Evolutionary conservation across 1,140 invertebrate species (phyloP).

Genomic region (Armadillidium nasatum): DNA sequence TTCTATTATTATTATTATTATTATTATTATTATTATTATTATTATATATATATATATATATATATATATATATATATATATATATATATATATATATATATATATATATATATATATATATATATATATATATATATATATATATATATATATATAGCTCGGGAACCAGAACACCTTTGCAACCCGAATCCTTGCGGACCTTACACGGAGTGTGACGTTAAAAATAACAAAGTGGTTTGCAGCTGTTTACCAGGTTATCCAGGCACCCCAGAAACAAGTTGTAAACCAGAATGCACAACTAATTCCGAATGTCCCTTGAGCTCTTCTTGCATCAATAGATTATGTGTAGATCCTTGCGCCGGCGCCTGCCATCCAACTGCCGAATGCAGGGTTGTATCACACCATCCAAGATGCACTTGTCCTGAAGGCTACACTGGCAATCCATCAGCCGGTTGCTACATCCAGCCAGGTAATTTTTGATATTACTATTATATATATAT

Average conservation of each 20-base stretch:
- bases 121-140: neutral
- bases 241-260: slow-evolving; percentile 48
- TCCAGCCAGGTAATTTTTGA: slow-evolving; percentile 49
- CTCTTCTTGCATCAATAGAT: slow-evolving; percentile 70
- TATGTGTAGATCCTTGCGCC: slow-evolving; percentile 63
- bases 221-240: slow-evolving; percentile 58
- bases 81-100: neutral
- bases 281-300: slow-evolving; percentile 66
- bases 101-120: neutral
- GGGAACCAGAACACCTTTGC: slow-evolving; percentile 51
- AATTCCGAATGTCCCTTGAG: slow-evolving; percentile 74
- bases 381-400: slow-evolving; percentile 47
- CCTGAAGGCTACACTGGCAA: slow-evolving; percentile 74
- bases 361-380: slow-evolving; percentile 52
- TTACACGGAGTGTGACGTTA: slow-evolving; percentile 62
- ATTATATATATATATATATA: neutral
- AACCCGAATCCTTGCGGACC: slow-evolving; percentile 66
- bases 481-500: too few species aligned
- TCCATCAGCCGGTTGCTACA: slow-evolving; percentile 64
- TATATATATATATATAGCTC: too few species aligned
- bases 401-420: slow-evolving; percentile 63
- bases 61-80: slow-evolving; percentile 1
- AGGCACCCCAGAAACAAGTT: slow-evolving; percentile 49
- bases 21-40: too few species aligned
- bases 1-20: too few species aligned